A percentile compares a stretch with the other conserved stretches of the same genome.
Evolutionary conservation across 1,140 invertebrate species (phyloP).

Genomic region (Ephestia elutella): DNA sequence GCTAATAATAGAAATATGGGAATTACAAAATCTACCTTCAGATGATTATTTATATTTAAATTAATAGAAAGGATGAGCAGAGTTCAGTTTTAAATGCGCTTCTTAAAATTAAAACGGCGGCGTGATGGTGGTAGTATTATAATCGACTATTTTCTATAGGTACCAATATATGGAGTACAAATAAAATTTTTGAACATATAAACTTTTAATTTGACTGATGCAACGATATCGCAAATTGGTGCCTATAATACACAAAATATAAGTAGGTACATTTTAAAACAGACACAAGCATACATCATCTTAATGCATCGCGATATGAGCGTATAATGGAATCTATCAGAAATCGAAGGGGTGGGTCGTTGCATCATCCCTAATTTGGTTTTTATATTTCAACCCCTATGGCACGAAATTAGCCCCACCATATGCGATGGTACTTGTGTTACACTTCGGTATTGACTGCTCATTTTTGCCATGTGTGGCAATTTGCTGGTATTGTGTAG

Average conservation of each 20-base stretch:
- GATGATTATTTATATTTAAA: no score
- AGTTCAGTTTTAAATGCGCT: no score
- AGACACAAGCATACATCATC: conserved; percentile 24
- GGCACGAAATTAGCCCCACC: conserved; percentile 67
- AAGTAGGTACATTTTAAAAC: background rate
- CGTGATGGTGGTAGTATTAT: background rate
- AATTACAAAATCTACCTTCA: no score
- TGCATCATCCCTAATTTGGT: conserved; percentile 68
- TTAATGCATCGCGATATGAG: conserved; percentile 48
- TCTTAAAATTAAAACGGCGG: no score
- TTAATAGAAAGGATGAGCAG: no score
- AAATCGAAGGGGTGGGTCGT: conserved; percentile 68
- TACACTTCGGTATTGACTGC: conserved; percentile 63
- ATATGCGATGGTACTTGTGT: conserved; percentile 69
- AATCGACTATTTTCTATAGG: no score
- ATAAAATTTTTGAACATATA: no score
- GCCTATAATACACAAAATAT: background rate
- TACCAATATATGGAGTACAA: no score
- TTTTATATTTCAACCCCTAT: conserved; percentile 64
- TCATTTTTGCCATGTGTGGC: conserved; percentile 47
- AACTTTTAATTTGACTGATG: no score
- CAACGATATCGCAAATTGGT: no score
- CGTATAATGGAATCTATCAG: conserved; percentile 70
- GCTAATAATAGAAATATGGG: no score
- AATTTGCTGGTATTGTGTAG: background rate